phyloP scores from a whole-genome alignment of 2,888 invertebrate genomes.

The Fragum sueziense region DNA sequence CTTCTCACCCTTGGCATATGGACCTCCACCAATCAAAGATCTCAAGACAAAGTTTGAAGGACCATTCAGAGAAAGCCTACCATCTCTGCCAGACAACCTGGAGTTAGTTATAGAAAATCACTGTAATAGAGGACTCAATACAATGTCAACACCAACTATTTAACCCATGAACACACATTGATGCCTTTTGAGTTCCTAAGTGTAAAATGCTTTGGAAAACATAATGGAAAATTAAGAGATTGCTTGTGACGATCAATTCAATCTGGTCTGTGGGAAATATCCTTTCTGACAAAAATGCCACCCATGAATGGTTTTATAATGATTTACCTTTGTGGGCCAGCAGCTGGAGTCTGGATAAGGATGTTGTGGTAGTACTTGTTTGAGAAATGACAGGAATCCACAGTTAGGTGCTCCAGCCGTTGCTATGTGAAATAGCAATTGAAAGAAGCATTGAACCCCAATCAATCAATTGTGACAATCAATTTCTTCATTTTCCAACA shows the following conservation, averaged over 20 bases:
- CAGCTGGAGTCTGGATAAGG: no score
- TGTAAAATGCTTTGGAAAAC: neutral
- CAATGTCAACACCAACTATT: conserved; percentile 38
- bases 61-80: conserved; percentile 37
- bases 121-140: conserved; percentile 25
- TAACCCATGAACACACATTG: neutral
- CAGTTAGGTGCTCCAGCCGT: no score
- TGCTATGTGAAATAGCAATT: no score
- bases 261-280: no score
- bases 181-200: neutral
- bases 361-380: no score
- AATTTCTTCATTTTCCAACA: neutral
- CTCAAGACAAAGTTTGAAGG: neutral
- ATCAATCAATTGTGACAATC: no score
- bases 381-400: no score
- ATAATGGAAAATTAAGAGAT: neutral
- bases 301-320: no score
- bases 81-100: conserved; percentile 43
- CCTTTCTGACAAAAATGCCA: no score
- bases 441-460: no score
- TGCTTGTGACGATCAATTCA: neutral
- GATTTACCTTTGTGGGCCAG: neutral
- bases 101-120: conserved; percentile 38
- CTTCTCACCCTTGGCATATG: neutral
- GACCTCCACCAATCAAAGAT: neutral